A percentile compares a stretch with the other conserved stretches of the same genome.
Conservation (phyloP, 2,797 vertebrate species). For the Gila robusta region DNA sequence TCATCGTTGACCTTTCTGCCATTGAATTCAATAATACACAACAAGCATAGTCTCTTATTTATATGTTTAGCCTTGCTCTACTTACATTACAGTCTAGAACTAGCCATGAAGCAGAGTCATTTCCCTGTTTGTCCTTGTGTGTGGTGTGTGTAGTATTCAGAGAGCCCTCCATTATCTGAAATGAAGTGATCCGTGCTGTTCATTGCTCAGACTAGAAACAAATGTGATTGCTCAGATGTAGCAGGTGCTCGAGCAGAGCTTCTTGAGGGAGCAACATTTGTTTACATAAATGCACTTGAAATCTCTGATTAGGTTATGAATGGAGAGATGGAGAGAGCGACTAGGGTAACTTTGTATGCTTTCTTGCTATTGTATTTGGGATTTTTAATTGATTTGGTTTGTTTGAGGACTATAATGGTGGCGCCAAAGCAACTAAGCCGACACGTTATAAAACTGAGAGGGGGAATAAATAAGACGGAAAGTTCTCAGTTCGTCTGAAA, state of each 20-base stretch:
- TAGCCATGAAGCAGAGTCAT: neutral
- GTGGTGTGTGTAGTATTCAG: neutral
- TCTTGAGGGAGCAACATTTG: neutral
- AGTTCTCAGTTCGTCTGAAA: constrained; percentile 5
- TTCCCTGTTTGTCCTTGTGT: constrained; percentile 20
- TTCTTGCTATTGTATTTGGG: neutral
- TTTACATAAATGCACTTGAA: constrained; percentile 19
- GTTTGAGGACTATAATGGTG: neutral
- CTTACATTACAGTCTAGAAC: neutral
- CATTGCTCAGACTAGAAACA: constrained; percentile 63
- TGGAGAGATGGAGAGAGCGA: neutral
- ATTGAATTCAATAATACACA: constrained; percentile 1
- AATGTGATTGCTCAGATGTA: constrained; percentile 29
- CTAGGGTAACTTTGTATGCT: constrained; percentile 4
- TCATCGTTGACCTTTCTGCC: neutral
- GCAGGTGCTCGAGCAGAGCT: constrained; percentile 26
- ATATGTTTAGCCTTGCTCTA: neutral
- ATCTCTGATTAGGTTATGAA: constrained; percentile 32
- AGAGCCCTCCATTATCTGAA: constrained; percentile 51
- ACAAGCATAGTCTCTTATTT: constrained; percentile 12
- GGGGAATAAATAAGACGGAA: neutral
- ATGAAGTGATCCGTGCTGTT: constrained; percentile 68
- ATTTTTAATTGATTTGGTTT: constrained; percentile 19
- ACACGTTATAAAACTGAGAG: neutral
- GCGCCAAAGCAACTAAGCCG: neutral